phyloP scores from a whole-genome alignment of 2,888 invertebrate genomes.

The Sarcophaga caerulescens region DNA sequence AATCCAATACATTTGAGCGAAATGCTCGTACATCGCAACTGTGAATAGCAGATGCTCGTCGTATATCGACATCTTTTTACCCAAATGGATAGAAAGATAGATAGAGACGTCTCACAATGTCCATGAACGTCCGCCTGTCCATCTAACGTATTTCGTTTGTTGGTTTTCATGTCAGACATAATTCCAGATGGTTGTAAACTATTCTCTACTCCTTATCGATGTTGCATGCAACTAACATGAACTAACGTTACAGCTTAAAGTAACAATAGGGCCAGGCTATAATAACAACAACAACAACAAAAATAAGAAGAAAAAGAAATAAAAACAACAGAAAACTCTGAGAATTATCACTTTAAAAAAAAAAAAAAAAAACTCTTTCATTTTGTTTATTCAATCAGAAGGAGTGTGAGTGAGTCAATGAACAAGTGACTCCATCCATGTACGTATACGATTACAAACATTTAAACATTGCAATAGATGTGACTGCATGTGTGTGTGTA shows the following conservation, averaged over 20 bases:
- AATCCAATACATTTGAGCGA: no score
- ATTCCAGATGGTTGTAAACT: constrained; percentile 66
- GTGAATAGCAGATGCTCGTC: constrained; percentile 19
- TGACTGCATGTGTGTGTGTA: constrained; percentile 21
- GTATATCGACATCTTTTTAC: constrained; percentile 53
- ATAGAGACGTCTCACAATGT: constrained; percentile 47
- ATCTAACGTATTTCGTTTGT: constrained; percentile 65
- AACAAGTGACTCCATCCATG: constrained; percentile 55
- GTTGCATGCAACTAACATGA: constrained; percentile 55
- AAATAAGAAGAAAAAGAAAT: constrained; percentile 3
- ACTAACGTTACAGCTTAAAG: constrained; percentile 16
- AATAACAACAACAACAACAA: constrained; percentile 26
- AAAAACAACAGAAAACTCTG: background rate
- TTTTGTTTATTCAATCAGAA: constrained; percentile 42
- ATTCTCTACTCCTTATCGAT: constrained; percentile 57
- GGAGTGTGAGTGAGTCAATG: constrained; percentile 34
- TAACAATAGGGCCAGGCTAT: background rate
- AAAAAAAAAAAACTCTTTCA: constrained; percentile 25
- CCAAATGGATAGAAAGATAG: background rate
- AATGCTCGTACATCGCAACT: background rate
- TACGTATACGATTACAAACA: background rate
- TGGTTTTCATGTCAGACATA: constrained; percentile 67
- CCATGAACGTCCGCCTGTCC: constrained; percentile 54
- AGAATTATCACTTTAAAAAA: constrained; percentile 62
- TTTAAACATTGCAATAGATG: background rate